Evolutionary conservation across 2,888 invertebrate species (phyloP), one percentile per base, ranked within the genome.

Genomic region (Proisotoma minuta): DNA sequence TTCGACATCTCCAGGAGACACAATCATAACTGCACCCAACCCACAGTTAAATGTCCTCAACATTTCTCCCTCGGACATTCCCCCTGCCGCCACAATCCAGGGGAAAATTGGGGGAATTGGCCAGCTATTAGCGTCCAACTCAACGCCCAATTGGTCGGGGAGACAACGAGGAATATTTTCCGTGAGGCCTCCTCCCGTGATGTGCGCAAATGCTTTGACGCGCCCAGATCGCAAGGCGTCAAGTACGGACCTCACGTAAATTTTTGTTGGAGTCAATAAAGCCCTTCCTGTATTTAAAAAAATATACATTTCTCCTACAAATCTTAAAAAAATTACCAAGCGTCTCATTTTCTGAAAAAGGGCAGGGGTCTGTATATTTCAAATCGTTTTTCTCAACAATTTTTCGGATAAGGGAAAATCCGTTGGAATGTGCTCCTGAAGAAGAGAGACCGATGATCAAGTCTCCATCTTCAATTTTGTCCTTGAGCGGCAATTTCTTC

Each of bases 31-130:
- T 79, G 89, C 87, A 0, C 98, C 98, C 47, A 98, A 82, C 0
- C 98, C 98, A 79, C 96, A 97, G 80, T 99, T 99, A 78, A 97
- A 94, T 0, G 94, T 93, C 52, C 87, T 82, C 15, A 92, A 81
- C 87, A 99, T 86, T 77, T 95, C 91, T 60, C 81, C 78, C 75
- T 88, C 85, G 26, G 75, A 84, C 1, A 97, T 84, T 52, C 75
- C 75, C 82, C 88, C 86, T 73, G 83, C 83, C 43, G 85, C 84
- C 8, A 89, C 87, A 47, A 98, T 79, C 96, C 96, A 98, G 23
- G 88, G 85, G 78, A 93, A 96, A 18, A 97, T 85, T 5, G 87
- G 83, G 10, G 86, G 86, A 66, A 91, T 85, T 23, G 80, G 81
- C 82, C 91, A 89, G 66, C 82, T 84, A 1, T 78, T 79, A 23